A percentile compares a stretch with the other conserved stretches of the same genome.
Evolutionary conservation across 2,113 vertebrate genomes (phyloP).

Genomic region (Percina caprodes): DNA sequence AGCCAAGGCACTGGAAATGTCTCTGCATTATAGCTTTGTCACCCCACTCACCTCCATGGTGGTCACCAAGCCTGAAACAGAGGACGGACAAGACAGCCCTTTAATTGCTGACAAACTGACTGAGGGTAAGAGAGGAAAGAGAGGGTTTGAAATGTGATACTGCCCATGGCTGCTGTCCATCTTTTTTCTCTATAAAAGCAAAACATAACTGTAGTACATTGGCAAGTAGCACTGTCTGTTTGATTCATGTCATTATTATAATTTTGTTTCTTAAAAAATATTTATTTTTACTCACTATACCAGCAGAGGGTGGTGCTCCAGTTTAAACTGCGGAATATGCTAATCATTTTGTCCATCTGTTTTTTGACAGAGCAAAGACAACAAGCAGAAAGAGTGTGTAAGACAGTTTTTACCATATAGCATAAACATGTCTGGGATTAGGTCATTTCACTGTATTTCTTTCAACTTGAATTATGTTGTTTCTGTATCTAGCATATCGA

Average conservation of each 20-base stretch:
- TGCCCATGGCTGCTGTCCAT: background rate
- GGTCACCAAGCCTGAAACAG: slow-evolving; percentile 87
- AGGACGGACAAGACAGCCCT: slow-evolving; percentile 37
- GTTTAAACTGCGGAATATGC: background rate
- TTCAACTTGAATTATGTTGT: background rate
- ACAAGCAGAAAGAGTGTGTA: slow-evolving; percentile 37
- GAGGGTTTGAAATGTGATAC: background rate
- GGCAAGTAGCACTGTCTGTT: background rate
- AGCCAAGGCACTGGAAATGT: slow-evolving; percentile 84
- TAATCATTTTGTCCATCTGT: slow-evolving; percentile 2
- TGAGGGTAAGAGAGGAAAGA: slow-evolving; percentile 74
- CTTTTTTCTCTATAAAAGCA: background rate
- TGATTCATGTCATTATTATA: background rate
- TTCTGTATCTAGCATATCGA: background rate
- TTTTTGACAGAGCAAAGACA: slow-evolving; percentile 73
- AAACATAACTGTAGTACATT: background rate
- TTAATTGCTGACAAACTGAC: slow-evolving; percentile 89
- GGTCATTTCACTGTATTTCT: background rate
- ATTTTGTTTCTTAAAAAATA: background rate
- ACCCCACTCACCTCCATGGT: slow-evolving; percentile 96
- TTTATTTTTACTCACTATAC: background rate
- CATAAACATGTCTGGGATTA: background rate
- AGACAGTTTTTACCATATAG: background rate
- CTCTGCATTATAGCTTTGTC: slow-evolving; percentile 90
- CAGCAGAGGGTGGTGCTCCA: background rate